A percentile compares a stretch with the other conserved stretches of the same genome.
Conservation (phyloP, 2,888 invertebrate genomes). For the Noctua fimbriata region DNA sequence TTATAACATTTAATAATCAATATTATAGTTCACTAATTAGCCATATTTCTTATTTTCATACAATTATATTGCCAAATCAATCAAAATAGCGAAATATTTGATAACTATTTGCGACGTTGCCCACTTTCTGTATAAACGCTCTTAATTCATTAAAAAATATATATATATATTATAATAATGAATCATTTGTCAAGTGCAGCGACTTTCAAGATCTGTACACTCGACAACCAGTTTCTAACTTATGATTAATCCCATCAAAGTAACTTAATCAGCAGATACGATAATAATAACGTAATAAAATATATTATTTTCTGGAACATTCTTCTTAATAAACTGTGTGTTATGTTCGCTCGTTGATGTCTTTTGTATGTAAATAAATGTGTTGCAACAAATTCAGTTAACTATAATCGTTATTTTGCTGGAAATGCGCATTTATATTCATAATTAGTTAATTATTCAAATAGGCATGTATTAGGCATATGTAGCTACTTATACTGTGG, state of each 20-base stretch:
- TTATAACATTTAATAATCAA: no score
- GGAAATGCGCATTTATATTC: slow-evolving; percentile 31
- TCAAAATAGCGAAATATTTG: no score
- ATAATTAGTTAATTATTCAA: slow-evolving; percentile 45
- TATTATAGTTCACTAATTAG: no score
- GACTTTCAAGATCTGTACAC: background rate
- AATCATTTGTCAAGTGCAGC: no score
- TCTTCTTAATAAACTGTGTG: background rate
- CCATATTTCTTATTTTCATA: no score
- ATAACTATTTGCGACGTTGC: no score
- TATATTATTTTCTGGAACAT: background rate
- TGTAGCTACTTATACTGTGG: slow-evolving; percentile 18
- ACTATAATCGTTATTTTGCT: background rate
- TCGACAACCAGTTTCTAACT: background rate
- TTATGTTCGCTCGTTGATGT: slow-evolving; percentile 72
- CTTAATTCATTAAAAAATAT: no score
- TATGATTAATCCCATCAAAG: background rate
- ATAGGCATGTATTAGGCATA: slow-evolving; percentile 8
- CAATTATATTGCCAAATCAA: no score
- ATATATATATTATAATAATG: no score
- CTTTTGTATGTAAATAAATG: slow-evolving; percentile 72
- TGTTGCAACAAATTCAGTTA: slow-evolving; percentile 18
- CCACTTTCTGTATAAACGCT: no score
- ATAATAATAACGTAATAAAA: background rate
- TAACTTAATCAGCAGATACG: background rate